Base-by-base conservation (phyloP, 1,140 invertebrate genomes). In the Drosophila nigromelanica region DNA sequence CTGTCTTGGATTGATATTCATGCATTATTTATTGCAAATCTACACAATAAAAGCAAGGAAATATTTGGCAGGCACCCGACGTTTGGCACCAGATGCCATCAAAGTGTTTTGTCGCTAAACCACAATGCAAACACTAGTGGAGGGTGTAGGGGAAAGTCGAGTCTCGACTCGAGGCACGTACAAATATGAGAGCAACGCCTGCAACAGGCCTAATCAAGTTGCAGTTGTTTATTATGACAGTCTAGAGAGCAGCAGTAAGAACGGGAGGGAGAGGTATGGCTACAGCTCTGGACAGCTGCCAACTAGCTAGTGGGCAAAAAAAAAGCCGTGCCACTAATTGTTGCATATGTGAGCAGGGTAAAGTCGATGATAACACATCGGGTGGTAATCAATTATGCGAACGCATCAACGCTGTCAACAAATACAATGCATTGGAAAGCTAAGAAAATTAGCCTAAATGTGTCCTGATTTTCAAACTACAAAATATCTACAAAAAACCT, bases 191-290 rank as follows among this genome's bases (percentile, higher is more conserved):
- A 35, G 15, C 18, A 27, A 37, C 4, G 35, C 21, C 35, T 54
- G 51, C 51, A 45, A n/a, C 56, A 59, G 39, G 56, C 56, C 56
- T 35, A 45, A 59, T 59, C 56, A 59, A 59, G 40, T 59, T 30
- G 40, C 42, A 30, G 40, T 45, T 59, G 56, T 33, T 59, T 43
- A 33, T 35, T 10, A 6, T 59, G 40, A 11, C 40, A 27, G n/a
- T 30, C 6, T 5, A n/a, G 12, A 6, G 39, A 11, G 4, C 35
- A 10, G 30, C 4, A 8, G 30, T 0, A 14, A 4, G 11, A 6
- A 24, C n/a, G 37, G 15, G 37, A 24, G 6, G 24, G 18, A 55
- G 4, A 18, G 45, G 2, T 24, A 10, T 4, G 6, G 15, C 10
- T 18, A 24, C 18, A 40, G 52, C 35, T 39, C 55, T 42, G 55